Conservation (phyloP, 2,888 invertebrate genomes). For the Conops quadrifasciatus region DNA sequence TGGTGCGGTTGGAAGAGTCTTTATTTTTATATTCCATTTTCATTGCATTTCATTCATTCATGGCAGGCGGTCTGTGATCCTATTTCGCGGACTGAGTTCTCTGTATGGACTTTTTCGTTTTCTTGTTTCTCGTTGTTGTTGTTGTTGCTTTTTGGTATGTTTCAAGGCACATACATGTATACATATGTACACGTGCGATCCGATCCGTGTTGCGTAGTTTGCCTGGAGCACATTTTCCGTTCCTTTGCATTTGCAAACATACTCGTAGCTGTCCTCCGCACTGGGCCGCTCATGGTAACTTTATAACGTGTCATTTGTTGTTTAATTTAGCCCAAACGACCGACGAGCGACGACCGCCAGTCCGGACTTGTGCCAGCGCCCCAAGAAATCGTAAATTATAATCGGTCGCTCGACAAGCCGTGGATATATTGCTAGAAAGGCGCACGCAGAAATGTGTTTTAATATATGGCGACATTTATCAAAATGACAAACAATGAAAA, state of each 20-base stretch:
- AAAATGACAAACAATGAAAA: slow-evolving; percentile 4
- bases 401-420: slow-evolving; percentile 57
- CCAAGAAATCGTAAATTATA: slow-evolving; percentile 60
- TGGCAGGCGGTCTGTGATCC: slow-evolving; percentile 29
- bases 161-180: no score
- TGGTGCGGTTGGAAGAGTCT: slow-evolving; percentile 16
- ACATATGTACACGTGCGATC: no score
- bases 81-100: slow-evolving; percentile 13
- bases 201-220: not conserved
- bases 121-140: not conserved
- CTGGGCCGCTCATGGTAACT: slow-evolving; percentile 25
- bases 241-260: not conserved
- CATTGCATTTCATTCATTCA: no score
- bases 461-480: slow-evolving; percentile 23
- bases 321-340: slow-evolving; percentile 34
- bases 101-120: slow-evolving; percentile 1
- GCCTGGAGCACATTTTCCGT: slow-evolving; percentile 11
- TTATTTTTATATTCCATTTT: slow-evolving; percentile 17
- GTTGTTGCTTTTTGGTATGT: no score
- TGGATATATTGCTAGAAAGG: slow-evolving; percentile 38
- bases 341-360: slow-evolving; percentile 17
- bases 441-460: slow-evolving; percentile 15
- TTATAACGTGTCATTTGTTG: slow-evolving; percentile 55
- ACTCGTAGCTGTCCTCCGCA: not conserved
- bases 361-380: slow-evolving; percentile 43